A percentile compares a stretch with the other conserved stretches of the same genome.
These are phyloP conservation scores for Platorchestia sp. DNA, from an alignment of 1,140 invertebrate species.

Conservation along the genomic window DNA sequence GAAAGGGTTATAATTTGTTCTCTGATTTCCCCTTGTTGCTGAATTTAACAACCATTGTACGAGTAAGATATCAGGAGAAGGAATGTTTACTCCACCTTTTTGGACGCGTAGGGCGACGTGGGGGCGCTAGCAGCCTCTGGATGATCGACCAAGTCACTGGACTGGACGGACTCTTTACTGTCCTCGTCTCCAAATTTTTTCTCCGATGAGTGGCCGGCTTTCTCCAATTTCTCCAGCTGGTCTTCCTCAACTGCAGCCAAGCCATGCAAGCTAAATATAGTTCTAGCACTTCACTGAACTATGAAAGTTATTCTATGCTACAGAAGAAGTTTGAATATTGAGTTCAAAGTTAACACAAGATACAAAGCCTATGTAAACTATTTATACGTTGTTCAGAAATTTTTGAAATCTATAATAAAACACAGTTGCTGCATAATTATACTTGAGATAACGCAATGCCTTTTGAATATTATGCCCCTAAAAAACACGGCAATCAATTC, in stretches of 20 bases:
- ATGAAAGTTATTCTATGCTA: background rate
- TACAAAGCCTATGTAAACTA: too few species aligned
- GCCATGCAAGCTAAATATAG: background rate
- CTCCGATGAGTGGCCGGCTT: slow-evolving; percentile 1
- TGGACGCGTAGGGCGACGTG: background rate
- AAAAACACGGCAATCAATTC: too few species aligned
- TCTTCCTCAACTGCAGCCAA: slow-evolving; percentile 15
- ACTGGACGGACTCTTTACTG: background rate
- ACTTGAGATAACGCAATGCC: too few species aligned
- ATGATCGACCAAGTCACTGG: background rate
- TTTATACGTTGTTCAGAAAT: too few species aligned
- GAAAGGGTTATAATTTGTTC: too few species aligned
- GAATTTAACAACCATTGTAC: too few species aligned
- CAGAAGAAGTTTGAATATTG: background rate
- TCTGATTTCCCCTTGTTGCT: too few species aligned
- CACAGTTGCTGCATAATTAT: too few species aligned
- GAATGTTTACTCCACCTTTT: background rate
- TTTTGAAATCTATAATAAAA: too few species aligned
- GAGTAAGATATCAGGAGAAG: slow-evolving; percentile 3
- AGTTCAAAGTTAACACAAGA: too few species aligned
- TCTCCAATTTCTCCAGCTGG: background rate
- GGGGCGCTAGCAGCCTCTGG: background rate
- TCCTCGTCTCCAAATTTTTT: background rate
- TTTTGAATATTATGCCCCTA: too few species aligned
- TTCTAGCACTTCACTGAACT: background rate